These are phyloP conservation scores for Arothron firmamentum DNA, from an alignment of 2,113 vertebrate genomes.

Conservation along the genomic window DNA sequence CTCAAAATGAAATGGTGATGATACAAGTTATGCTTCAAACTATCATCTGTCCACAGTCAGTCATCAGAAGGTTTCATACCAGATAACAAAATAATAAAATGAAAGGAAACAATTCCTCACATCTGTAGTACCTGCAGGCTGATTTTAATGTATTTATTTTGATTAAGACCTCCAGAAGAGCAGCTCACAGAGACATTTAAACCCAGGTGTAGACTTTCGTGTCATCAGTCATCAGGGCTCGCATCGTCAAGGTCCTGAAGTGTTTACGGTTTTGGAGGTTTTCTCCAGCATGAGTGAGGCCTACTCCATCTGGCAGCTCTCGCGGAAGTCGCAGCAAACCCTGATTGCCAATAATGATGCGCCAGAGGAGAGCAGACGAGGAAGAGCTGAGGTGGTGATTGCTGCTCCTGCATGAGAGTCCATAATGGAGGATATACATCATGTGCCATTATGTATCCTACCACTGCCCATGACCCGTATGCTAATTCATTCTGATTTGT, in stretches of 20 bases:
- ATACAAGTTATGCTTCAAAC: too few relatives aligned
- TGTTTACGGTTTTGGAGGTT: constrained; percentile 10
- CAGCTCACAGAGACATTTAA: too few relatives aligned
- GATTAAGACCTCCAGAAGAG: too few relatives aligned
- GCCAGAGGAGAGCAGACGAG: constrained; percentile 33
- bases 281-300: constrained; percentile 8
- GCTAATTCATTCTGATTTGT: constrained; percentile 63
- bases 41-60: too few relatives aligned
- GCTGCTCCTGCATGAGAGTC: constrained; percentile 20
- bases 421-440: constrained; percentile 56
- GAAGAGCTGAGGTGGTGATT: constrained; percentile 39
- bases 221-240: constrained; percentile 7
- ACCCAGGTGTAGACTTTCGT: constrained; percentile 6
- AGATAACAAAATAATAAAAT: too few relatives aligned
- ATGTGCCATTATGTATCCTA: constrained; percentile 52
- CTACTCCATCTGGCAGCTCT: constrained; percentile 15
- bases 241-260: neutral
- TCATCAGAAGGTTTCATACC: too few relatives aligned
- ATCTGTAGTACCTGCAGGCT: too few relatives aligned
- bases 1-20: too few relatives aligned
- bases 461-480: constrained; percentile 40
- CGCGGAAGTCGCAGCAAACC: constrained; percentile 19
- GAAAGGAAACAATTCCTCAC: too few relatives aligned
- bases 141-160: too few relatives aligned
- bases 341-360: constrained; percentile 52